Evolutionary conservation across 2,888 invertebrate species (phyloP), one percentile per base, ranked within the genome.

Genomic region (Harpagoxenus sublaevis): DNA sequence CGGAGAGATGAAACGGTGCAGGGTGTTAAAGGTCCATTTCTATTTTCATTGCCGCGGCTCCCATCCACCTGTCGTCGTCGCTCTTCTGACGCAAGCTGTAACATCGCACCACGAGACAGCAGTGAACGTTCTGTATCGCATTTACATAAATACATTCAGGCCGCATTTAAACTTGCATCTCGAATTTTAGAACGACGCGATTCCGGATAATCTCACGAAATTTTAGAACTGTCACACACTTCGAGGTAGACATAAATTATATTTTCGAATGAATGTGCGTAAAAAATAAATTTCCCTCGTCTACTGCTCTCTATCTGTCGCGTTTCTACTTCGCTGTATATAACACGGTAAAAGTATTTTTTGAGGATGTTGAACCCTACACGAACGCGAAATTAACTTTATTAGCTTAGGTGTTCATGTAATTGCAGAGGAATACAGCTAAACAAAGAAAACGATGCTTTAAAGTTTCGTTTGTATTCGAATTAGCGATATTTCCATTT

Each of bases 61-160:
- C 78, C 63, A 82, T 93, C 91, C 94, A 94, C 93, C 93, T 94
- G 94, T 93, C 93, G 91, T 89, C 91, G 91, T 92, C 91, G 88
- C 88, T 93, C 92, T 84, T 89, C 84, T 78, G 81, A 86, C 89
- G 88, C 83, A 84, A 84, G 74, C 60, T 65, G 63, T 82, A 83
- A 70, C 77, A 51, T 88, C 60, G 63, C 75, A 66, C 48, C 65
- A 2, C 62, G 35, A 81, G 48, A 55, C 66, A 66, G 60, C 28
- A 48, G 39, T 45, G 71, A 70, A 35, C 73, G 35, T 60, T 81
- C 48, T 81, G 73, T 81, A 71, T 81, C 73, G 73, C 79, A 81
- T 81, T 81, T 81, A 81, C 79, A 71, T 81, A 81, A 81, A 81
- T 81, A 81, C 79, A 71, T 71, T 81, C 60, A 71, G 79, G 79